Base-by-base conservation (phyloP, 2,888 invertebrate species). In the Nowickia ferox region DNA sequence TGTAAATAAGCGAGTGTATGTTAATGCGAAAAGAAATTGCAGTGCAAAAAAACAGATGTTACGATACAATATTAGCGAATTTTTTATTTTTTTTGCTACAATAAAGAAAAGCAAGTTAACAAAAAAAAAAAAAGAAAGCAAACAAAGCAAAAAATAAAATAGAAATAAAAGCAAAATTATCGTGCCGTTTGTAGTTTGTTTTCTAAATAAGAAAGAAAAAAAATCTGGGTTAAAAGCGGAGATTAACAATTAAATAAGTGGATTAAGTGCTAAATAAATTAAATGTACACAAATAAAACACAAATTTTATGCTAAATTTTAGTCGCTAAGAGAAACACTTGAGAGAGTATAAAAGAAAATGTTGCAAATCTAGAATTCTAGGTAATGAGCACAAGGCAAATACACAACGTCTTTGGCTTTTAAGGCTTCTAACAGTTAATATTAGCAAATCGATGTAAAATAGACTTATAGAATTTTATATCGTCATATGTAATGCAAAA, bases 131-230 rank as follows among this genome's bases (percentile, higher is more conserved):
- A 46, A 51, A 17, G 8, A 44, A 46, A 13, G 19, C 22, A 81
- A 30, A 46, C 17, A 68, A 61, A 65, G 46, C 9, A 69, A 68
- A 61, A 13, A 71, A 63, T 19, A 53, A 22, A 48, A 57, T 15
- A 11, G 30, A 68, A 74, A 74, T 6, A 40, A 55, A 75, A 69
- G 15, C 65, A 30, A 69, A 78, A 78, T 78, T 69, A 61, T 44
- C 51, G 10, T n/a, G 53, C 61, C 61, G 30, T 69, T 69, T 78
- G 15, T 57, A n/a, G 30, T 57, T 77, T 68, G n/a, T 42, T 38
- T 48, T 69, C 17, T 68, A 44, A 42, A 2, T 22, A 40, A 30
- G 3, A 2, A 19, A 63, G n/a, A n/a, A 22, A 65, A 48, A n/a
- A 74, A 61, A 61, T 30, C 19, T 74, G 57, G 65, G 55, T 55